Conservation (phyloP, 2,113 vertebrate genomes). For the Heterochromis multidens region DNA sequence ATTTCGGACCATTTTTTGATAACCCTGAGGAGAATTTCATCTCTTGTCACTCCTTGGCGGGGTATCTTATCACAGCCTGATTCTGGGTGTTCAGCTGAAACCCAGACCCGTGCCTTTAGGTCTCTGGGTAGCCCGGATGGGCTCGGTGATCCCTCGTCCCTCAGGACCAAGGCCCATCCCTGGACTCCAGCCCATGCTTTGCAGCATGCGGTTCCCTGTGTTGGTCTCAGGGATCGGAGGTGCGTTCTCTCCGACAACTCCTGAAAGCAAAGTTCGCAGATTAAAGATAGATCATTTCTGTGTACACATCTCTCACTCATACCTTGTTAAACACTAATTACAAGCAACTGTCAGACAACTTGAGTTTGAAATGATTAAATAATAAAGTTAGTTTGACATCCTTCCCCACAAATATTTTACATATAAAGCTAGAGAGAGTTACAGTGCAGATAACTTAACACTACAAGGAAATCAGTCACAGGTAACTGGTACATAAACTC, state of each 20-base stretch:
- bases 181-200: slow-evolving; percentile 95
- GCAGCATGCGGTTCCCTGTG: slow-evolving; percentile 93
- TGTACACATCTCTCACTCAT: neutral
- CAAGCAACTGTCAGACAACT: neutral
- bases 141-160: slow-evolving; percentile 91
- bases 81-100: slow-evolving; percentile 80
- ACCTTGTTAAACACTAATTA: neutral
- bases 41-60: neutral
- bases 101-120: slow-evolving; percentile 92
- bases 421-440: neutral
- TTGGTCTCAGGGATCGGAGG: slow-evolving; percentile 89
- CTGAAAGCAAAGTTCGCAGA: slow-evolving; percentile 71
- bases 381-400: neutral
- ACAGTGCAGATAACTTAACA: neutral
- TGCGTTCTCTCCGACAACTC: slow-evolving; percentile 85
- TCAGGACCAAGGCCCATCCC: slow-evolving; percentile 92
- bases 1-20: neutral
- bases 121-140: slow-evolving; percentile 87
- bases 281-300: neutral
- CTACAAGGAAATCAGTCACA: neutral
- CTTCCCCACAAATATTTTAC: neutral
- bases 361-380: neutral
- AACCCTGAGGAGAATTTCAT: slow-evolving; percentile 25
- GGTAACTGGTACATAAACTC: neutral
- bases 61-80: neutral